Base-by-base conservation (phyloP, 2,888 invertebrate genomes). In the Patella ulyssiponensis region DNA sequence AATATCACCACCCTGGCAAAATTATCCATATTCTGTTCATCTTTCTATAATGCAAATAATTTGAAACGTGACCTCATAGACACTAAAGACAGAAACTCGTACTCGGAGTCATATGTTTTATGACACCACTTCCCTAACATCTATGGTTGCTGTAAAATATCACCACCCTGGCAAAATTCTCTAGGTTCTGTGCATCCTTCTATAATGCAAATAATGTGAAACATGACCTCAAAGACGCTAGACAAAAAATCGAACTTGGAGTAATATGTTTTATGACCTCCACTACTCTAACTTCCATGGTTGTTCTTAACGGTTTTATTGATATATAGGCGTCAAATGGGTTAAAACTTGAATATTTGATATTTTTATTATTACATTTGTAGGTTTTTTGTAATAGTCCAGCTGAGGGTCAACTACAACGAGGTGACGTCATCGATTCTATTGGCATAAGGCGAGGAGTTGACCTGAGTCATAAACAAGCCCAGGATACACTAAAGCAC, bases 361-460 rank as follows among this genome's bases (percentile, higher is more conserved):
- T 14, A 23, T 15, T 27, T 4, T 44, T 44, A 44, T 44, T 44
- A 44, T 44, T 44, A 44, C 44, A 44, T 74, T 70, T 93, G 27
- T 94, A 98, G 98, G 97, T 97, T 90, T 95, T 96, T 88, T 94
- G 95, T 78, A 96, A 96, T 83, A 95, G 95, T 82, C 96, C 96
- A 2, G 95, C 96, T n/a, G 95, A 96, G 87, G 95, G 95, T 75
- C 95, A 95, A 88, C 94, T 98, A 84, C 94, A 95, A 86, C 94
- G 96, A 84, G 98, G 98, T 85, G 98, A 98, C 93, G 94, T 97
- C 89, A 95, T 98, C 89, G 94, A 95, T 86, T 96, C 96, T 93
- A 95, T 98, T 87, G 96, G 95, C 91, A 96, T 96, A 91, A 96
- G 96, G 92, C 97, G 97, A 93, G 95, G 96, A 72, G 94, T 96